Base-by-base conservation (phyloP, 2,888 invertebrate species). In the Achlya flavicornis region DNA sequence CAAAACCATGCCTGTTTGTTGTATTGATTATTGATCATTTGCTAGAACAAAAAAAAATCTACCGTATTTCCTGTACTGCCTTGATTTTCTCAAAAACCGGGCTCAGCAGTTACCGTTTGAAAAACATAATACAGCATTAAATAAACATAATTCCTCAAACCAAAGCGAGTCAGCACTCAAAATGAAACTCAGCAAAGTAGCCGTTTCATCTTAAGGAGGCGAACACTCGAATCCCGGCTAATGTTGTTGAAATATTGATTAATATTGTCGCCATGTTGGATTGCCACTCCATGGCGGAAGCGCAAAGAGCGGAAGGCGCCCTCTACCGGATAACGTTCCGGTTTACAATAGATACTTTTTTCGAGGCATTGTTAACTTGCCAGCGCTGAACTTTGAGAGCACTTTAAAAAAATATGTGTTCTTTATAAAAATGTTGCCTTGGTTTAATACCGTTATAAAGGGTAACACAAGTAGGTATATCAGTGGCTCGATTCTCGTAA, bases 211-310 rank as follows among this genome's bases (percentile, higher is more conserved):
- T 89, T 84, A 76, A 91, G 87, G 73, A 84, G 85, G 72, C 74
- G 70, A 71, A 73, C 84, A 73, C 88, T 87, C 78, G 68, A 79
- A 72, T 68, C 75, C 77, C 80, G 71, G 84, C 84, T 86, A 86
- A 87, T 94, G 85, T 94, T 94, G 92, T 94, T 94, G 93, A 94
- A 94, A 94, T 90, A 94, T 94, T 94, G 94, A 94, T 94, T 94
- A 93, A 94, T 94, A 93, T 94, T 94, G 93, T 93, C 89, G 92
- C 92, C 93, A 89, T 90, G 77, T 89, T 89, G 88, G 87, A 87
- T 88, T 86, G 85, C 81, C 87, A 77, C 92, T 92, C 80, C 80
- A 84, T 76, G 79, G 82, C 85, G 85, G 84, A 83, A 83, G 79
- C 80, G 53, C 19, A 19, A 26, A 84, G 78, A 79, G 82, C 85